Base-by-base conservation (phyloP, 2,797 vertebrate species). In the Craterocephalus amniculus region DNA sequence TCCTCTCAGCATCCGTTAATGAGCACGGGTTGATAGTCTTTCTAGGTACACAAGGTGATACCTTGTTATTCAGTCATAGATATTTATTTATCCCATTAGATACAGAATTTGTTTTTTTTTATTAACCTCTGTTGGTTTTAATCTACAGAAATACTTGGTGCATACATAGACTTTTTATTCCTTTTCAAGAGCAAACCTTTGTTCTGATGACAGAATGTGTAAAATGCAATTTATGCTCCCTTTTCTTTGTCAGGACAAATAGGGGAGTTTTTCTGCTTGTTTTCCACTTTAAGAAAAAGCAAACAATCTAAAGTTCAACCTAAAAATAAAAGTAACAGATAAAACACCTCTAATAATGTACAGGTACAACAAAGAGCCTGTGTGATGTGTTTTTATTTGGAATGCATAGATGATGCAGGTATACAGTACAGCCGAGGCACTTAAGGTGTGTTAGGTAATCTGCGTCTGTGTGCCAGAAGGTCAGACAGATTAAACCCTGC, bases 401-500 rank as follows among this genome's bases (percentile, higher is more conserved):
- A 90, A 92, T 92, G 84, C 89, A 84, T 63, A 56, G 59, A 83
- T 58, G 36, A 56, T 36, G 48, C 74, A 82, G 78, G 76, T 87
- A 80, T 84, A 90, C 89, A 83, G 78, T n/a, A n/a, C n/a, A 82
- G 76, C 7, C 0, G 67, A 32, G 62, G 80, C 80, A 88, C 75
- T 70, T 74, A 81, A 83, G 84, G 86, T 87, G 81, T 79, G 55
- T 72, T 88, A 75, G 75, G 87, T 89, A 89, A 91, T 91, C 88
- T 91, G 84, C 88, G 90, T 92, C 79, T 87, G 83, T 78, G 78
- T 84, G 87, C 80, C 88, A 91, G 86, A 93, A 92, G 91, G 92
- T 94, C 93, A 94, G 86, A 81, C 83, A 88, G 91, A 93, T 94
- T 92, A 92, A 91, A 93, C 82, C 72, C 74, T 43, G 79, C 87